Conservation (phyloP, 1,140 invertebrate species). For the Pollicipes pollicipes region DNA sequence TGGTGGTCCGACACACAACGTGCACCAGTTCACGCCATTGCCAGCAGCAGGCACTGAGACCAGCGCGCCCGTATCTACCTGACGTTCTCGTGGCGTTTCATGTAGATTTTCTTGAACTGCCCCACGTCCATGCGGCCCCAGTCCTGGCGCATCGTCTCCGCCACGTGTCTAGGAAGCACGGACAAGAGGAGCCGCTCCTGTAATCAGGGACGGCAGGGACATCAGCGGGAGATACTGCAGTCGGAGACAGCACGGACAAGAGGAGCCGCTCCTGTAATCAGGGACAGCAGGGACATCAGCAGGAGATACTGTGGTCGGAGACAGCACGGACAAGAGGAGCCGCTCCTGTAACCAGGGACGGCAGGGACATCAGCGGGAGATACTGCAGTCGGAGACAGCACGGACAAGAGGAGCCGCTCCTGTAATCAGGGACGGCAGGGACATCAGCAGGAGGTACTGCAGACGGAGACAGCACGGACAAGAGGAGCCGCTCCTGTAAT, state of each 20-base stretch:
- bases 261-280: conserved; percentile 60
- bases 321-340: conserved; percentile 72
- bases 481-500: too few species aligned
- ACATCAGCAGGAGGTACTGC: too few species aligned
- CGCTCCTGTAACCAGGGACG: conserved; percentile 47
- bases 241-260: conserved; percentile 77
- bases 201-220: conserved; percentile 23
- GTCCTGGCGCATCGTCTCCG: conserved; percentile 82
- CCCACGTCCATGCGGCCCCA: conserved; percentile 64
- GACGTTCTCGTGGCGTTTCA: conserved; percentile 90
- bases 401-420: conserved; percentile 74
- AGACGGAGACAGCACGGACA: too few species aligned
- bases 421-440: conserved; percentile 30
- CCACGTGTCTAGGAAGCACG: conserved; percentile 84
- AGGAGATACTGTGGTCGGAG: too few species aligned
- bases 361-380: background rate
- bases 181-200: conserved; percentile 75
- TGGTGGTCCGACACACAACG: too few species aligned
- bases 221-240: too few species aligned
- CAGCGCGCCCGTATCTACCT: too few species aligned
- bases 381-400: too few species aligned
- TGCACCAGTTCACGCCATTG: too few species aligned
- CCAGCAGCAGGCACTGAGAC: too few species aligned
- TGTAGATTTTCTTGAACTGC: conserved; percentile 93
- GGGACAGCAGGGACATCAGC: conserved; percentile 10